Percentiles rank a stretch among this genome's conserved stretches.
Conservation (phyloP, 2,797 vertebrate genomes). For the Esox masquinongy region DNA sequence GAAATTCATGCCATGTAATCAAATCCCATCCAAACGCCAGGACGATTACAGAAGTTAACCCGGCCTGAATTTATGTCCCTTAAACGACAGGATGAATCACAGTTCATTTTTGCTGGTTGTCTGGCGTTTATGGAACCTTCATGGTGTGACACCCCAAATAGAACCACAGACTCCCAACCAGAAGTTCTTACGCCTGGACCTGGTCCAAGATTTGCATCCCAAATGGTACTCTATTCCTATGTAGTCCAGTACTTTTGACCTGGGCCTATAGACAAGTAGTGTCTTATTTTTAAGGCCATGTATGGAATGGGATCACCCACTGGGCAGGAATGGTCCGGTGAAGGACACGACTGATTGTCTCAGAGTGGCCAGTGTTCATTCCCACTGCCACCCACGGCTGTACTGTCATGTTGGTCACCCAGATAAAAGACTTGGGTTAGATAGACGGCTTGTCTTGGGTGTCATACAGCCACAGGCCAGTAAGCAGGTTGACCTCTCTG, state of each 20-base stretch:
- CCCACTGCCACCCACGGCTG: background rate
- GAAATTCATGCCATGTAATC: background rate
- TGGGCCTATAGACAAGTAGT: too few species aligned
- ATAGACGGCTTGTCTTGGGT: background rate
- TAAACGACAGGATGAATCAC: background rate
- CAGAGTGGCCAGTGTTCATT: background rate
- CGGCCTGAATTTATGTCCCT: too few species aligned
- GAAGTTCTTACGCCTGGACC: background rate
- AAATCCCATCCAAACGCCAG: background rate
- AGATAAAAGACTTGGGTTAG: background rate
- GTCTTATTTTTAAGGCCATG: background rate
- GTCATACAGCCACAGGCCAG: slow-evolving; percentile 28
- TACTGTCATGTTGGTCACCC: background rate
- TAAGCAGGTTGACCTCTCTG: slow-evolving; percentile 29
- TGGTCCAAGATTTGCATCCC: background rate
- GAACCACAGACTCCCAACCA: background rate
- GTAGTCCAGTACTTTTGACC: background rate
- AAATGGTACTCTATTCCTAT: background rate
- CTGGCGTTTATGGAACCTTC: background rate
- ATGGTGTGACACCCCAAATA: background rate
- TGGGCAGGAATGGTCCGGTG: background rate
- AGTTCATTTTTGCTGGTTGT: background rate
- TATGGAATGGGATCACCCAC: background rate
- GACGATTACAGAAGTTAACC: background rate
- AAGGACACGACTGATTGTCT: background rate